A percentile compares a stretch with the other conserved stretches of the same genome.
Conservation (phyloP, 2,888 invertebrate genomes). For the Nomada ferruginata region DNA sequence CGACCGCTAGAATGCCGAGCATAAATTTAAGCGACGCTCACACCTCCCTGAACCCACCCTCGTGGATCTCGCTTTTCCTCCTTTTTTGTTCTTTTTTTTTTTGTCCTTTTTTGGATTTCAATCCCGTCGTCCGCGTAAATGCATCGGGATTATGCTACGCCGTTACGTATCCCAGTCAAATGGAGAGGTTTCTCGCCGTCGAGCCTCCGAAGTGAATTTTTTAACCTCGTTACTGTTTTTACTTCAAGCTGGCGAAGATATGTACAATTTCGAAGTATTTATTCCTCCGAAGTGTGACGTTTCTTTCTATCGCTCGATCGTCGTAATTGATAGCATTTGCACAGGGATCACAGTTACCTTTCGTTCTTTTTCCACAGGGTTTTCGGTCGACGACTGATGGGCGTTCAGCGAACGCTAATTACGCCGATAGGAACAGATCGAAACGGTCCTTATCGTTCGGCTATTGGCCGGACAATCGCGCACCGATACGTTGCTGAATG, state of each 20-base stretch:
- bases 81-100: conserved; percentile 19
- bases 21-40: conserved; percentile 77
- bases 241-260: too few relatives aligned
- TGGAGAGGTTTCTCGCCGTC: conserved; percentile 22
- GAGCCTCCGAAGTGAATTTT: conserved; percentile 15
- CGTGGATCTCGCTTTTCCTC: conserved; percentile 47
- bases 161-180: conserved; percentile 27
- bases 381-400: conserved; percentile 3
- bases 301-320: not conserved
- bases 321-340: not conserved
- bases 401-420: conserved; percentile 50
- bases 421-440: conserved; percentile 51
- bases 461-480: conserved; percentile 56
- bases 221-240: not conserved
- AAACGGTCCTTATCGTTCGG: conserved; percentile 48
- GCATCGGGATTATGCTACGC: conserved; percentile 48
- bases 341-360: not conserved
- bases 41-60: conserved; percentile 59
- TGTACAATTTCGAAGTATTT: not conserved
- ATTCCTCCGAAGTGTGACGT: not conserved
- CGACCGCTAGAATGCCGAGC: conserved; percentile 75
- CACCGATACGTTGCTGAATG: conserved; percentile 64
- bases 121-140: conserved; percentile 62
- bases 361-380: not conserved
- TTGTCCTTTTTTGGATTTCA: conserved; percentile 60